Percentiles rank a stretch among this genome's conserved stretches.
These are phyloP conservation scores for Dasyprocta punctata DNA, from an alignment of 2,113 vertebrate genomes.

Conservation along the genomic window DNA sequence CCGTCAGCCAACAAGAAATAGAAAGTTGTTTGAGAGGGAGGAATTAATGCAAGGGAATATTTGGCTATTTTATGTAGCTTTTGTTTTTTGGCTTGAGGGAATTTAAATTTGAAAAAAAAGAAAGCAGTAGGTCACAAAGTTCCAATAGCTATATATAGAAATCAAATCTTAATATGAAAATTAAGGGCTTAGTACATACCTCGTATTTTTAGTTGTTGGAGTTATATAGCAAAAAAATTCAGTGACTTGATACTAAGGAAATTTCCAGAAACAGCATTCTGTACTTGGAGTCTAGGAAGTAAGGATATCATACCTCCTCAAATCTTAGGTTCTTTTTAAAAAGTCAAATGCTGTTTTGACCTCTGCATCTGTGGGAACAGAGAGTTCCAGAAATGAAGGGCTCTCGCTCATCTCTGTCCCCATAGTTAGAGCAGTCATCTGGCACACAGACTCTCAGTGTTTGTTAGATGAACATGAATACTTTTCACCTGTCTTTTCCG, in stretches of 20 bases:
- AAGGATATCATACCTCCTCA: neutral
- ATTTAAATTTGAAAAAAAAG: neutral
- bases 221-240: neutral
- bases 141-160: neutral
- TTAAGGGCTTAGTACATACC: neutral
- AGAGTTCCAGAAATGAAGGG: neutral
- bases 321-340: neutral
- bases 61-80: neutral
- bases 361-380: neutral
- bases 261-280: neutral
- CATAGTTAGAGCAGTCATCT: neutral
- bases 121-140: neutral
- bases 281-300: neutral
- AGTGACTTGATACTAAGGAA: constrained; percentile 13
- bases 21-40: neutral
- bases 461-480: neutral
- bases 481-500: neutral
- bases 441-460: neutral
- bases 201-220: neutral
- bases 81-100: neutral
- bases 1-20: neutral
- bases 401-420: neutral
- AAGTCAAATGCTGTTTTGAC: neutral
- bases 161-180: neutral
- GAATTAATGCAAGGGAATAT: neutral